Conservation (phyloP, 2,113 vertebrate genomes). For the Chamaea fasciata region DNA sequence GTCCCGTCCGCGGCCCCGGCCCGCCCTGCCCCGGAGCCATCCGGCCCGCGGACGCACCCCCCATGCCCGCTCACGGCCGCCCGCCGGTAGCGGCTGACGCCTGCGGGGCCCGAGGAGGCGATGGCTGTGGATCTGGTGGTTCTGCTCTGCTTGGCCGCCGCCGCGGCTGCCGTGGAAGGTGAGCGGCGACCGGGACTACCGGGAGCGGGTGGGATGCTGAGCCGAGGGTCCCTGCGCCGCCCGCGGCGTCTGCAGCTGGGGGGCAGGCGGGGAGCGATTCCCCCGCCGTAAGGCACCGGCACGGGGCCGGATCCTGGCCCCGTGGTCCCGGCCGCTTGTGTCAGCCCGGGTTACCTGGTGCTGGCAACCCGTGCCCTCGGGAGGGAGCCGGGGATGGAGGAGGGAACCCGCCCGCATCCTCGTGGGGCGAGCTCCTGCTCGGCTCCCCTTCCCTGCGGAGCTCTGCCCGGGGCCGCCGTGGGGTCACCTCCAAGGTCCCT, state of each 20-base stretch:
- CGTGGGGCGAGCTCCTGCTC: not conserved
- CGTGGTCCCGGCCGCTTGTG: not conserved
- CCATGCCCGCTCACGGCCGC: conserved; percentile 69
- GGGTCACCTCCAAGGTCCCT: not conserved
- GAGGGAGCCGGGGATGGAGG: not conserved
- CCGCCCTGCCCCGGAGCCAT: conserved; percentile 23
- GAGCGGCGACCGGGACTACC: not conserved
- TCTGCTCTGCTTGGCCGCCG: conserved; percentile 73
- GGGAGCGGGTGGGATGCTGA: not conserved
- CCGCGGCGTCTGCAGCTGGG: not conserved
- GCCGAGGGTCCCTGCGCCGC: not conserved
- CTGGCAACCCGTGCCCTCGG: not conserved
- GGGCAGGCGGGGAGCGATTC: not conserved
- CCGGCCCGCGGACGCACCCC: conserved; percentile 56
- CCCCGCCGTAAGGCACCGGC: not conserved
- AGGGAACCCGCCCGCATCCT: not conserved
- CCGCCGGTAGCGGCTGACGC: conserved; percentile 67
- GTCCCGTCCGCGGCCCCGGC: not conserved
- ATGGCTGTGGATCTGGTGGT: conserved; percentile 74
- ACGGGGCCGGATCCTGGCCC: not conserved
- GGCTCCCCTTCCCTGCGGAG: not conserved
- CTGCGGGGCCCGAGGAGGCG: conserved; percentile 55
- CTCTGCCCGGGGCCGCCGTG: not conserved
- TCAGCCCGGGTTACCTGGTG: not conserved
- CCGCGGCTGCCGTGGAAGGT: conserved; percentile 79